These are phyloP conservation scores for Thaumatotibia leucotreta DNA, from an alignment of 1,140 invertebrate genomes.

Conservation along the genomic window DNA sequence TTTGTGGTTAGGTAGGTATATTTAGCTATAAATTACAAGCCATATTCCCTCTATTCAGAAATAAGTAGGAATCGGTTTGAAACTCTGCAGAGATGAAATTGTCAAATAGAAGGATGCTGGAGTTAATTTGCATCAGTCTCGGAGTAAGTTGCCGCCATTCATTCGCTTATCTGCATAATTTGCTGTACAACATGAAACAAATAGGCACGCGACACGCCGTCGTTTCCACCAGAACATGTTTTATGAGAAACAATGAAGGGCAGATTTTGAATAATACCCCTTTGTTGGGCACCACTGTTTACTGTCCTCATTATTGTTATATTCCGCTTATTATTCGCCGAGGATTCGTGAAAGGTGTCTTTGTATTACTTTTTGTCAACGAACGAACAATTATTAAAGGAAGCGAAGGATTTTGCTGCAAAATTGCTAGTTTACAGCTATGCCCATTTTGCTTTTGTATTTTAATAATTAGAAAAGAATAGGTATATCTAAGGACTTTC, in stretches of 20 bases:
- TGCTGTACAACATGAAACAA: constrained; percentile 60
- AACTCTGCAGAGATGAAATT: constrained; percentile 49
- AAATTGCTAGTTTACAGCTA: not conserved
- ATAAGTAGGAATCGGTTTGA: constrained; percentile 42
- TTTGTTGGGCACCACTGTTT: constrained; percentile 45
- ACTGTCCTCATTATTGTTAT: constrained; percentile 47
- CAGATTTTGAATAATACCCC: constrained; percentile 59
- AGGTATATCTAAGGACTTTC: too few relatives aligned
- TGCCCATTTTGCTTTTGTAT: not conserved
- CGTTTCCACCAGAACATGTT: constrained; percentile 58
- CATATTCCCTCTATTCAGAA: too few relatives aligned
- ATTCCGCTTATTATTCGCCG: constrained; percentile 8
- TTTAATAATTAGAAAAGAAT: not conserved
- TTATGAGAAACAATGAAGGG: constrained; percentile 59
- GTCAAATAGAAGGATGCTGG: constrained; percentile 49
- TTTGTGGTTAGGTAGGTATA: too few relatives aligned
- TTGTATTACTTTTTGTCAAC: constrained; percentile 5
- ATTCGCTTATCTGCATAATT: constrained; percentile 68
- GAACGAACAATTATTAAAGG: not conserved
- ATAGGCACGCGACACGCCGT: constrained; percentile 52
- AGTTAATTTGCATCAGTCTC: constrained; percentile 64
- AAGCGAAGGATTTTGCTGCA: not conserved
- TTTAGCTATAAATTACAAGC: too few relatives aligned
- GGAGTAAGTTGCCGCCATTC: constrained; percentile 60
- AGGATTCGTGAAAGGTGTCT: constrained; percentile 4